These are phyloP conservation scores for Oikopleura albicans DNA, from an alignment of 23 tunicate species.

Conservation along the genomic window DNA sequence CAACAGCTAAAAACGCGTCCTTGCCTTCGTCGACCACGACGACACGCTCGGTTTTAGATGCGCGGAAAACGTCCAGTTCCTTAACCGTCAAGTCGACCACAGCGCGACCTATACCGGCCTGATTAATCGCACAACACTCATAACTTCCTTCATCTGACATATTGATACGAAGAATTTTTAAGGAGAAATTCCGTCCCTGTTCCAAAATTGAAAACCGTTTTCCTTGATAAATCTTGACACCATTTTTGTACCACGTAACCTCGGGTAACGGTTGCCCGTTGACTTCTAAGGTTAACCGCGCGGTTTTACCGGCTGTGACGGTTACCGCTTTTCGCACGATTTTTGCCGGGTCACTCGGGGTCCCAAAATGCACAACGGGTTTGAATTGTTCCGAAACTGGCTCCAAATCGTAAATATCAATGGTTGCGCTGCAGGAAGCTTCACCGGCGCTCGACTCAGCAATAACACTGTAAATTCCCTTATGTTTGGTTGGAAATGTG, in stretches of 20 bases:
- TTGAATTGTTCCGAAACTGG: constrained; percentile 11
- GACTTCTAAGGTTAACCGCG: constrained; percentile 1
- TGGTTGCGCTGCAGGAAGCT: not conserved
- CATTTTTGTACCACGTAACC: constrained; percentile 12
- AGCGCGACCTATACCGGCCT: constrained; percentile 14
- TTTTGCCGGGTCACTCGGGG: not conserved
- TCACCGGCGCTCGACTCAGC: constrained; percentile 1
- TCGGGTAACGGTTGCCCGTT: not conserved
- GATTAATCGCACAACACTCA: constrained; percentile 1
- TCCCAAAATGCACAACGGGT: not conserved
- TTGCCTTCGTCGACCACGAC: constrained; percentile 14
- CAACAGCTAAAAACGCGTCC: constrained; percentile 13
- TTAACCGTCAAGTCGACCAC: constrained; percentile 4
- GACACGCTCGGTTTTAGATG: not conserved
- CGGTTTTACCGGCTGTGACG: constrained; percentile 14
- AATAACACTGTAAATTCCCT: not conserved
- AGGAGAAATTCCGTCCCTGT: not conserved
- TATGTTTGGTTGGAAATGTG: too few species aligned
- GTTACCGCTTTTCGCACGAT: not conserved
- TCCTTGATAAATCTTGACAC: not conserved
- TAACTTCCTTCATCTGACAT: constrained; percentile 8
- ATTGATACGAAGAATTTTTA: not conserved
- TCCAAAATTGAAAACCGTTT: not conserved
- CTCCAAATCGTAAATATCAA: not conserved
- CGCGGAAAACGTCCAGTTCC: not conserved